These are phyloP conservation scores for Cheumatopsyche charites DNA, from an alignment of 1,140 invertebrate species.

Conservation along the genomic window DNA sequence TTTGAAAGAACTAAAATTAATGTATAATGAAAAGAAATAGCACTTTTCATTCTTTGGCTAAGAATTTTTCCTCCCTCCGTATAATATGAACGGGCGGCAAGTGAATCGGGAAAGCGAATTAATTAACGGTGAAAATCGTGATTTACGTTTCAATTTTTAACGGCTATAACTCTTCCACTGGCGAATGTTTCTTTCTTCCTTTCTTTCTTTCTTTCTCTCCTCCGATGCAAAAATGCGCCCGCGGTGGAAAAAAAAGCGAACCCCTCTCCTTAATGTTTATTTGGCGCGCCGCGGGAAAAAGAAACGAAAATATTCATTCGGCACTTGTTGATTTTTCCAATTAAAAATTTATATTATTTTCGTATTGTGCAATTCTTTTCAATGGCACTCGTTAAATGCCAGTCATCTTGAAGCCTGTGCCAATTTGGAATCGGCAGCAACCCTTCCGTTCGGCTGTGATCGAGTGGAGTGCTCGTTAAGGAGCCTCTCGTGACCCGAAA, in stretches of 20 bases:
- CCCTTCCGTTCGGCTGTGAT: slow-evolving; percentile 34
- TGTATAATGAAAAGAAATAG: too few species aligned
- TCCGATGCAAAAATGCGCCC: slow-evolving; percentile 35
- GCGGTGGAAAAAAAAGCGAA: neutral
- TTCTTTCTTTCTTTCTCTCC: slow-evolving; percentile 28
- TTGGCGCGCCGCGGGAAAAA: neutral
- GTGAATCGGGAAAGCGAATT: slow-evolving; percentile 44
- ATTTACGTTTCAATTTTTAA: slow-evolving; percentile 49
- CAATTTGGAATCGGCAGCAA: slow-evolving; percentile 42
- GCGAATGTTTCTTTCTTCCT: slow-evolving; percentile 33
- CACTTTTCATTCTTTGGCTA: neutral
- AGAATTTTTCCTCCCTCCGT: slow-evolving; percentile 1
- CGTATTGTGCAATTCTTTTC: neutral
- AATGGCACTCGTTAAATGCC: slow-evolving; percentile 8
- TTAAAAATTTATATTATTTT: slow-evolving; percentile 13
- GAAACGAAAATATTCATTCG: neutral
- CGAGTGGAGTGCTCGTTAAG: slow-evolving; percentile 38
- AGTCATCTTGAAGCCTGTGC: slow-evolving; percentile 34
- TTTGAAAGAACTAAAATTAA: too few species aligned
- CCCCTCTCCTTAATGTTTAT: neutral
- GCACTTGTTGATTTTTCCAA: neutral
- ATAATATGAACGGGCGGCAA: neutral
- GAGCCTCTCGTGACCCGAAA: neutral
- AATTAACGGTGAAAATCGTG: slow-evolving; percentile 47
- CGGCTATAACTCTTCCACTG: slow-evolving; percentile 44